A percentile compares a stretch with the other conserved stretches of the same genome.
phyloP scores from a whole-genome alignment of 2,888 invertebrate genomes.

The Mesorhabditis sp. region DNA sequence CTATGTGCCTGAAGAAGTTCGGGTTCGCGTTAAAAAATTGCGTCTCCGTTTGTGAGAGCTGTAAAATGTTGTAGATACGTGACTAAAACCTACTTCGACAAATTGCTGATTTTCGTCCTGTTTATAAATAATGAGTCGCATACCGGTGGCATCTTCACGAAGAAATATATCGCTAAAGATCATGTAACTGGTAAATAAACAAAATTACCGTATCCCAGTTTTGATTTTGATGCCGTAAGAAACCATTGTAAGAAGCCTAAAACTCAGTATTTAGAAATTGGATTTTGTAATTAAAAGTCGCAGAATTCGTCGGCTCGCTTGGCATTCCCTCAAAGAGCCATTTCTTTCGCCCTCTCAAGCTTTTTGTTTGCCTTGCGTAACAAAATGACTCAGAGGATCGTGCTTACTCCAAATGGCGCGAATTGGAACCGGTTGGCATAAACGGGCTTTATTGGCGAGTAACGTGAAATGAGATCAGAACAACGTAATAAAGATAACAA shows the following conservation, averaged over 20 bases:
- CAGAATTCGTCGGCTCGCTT: too few relatives aligned
- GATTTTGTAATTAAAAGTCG: too few relatives aligned
- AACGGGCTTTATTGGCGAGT: too few relatives aligned
- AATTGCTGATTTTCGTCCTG: neutral
- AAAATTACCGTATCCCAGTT: neutral
- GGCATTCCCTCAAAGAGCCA: too few relatives aligned
- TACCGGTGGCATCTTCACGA: neutral
- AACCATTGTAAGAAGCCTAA: conserved; percentile 1
- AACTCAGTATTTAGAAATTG: neutral
- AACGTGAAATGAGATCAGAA: too few relatives aligned
- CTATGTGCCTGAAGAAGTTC: conserved; percentile 13
- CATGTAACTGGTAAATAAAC: neutral
- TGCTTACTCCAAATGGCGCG: too few relatives aligned
- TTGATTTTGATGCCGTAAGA: neutral
- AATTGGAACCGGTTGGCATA: too few relatives aligned
- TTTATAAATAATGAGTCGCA: neutral
- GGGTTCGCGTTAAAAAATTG: conserved; percentile 20
- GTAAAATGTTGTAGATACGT: conserved; percentile 4
- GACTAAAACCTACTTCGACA: neutral
- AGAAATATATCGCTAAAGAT: neutral
- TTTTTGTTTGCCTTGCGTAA: too few relatives aligned
- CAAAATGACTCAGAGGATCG: too few relatives aligned
- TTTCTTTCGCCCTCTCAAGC: too few relatives aligned
- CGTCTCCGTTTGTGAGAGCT: conserved; percentile 32
- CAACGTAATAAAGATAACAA: too few relatives aligned